Percentiles rank a stretch among this genome's conserved stretches.
These are phyloP conservation scores for Oreochromis aureus DNA, from an alignment of 2,113 vertebrate genomes.

Conservation along the genomic window DNA sequence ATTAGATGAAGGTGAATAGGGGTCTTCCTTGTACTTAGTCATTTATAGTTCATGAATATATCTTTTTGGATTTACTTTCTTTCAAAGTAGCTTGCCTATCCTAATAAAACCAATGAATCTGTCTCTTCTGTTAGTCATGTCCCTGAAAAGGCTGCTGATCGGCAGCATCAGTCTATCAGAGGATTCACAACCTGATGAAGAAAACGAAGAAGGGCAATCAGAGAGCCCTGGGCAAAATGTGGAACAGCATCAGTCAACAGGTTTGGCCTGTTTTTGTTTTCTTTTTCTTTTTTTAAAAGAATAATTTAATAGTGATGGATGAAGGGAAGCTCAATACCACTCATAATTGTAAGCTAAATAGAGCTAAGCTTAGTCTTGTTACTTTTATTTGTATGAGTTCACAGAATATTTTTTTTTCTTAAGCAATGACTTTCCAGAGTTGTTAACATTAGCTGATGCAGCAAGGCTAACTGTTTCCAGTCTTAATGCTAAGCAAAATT, in stretches of 20 bases:
- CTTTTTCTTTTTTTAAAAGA: not conserved
- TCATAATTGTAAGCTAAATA: not conserved
- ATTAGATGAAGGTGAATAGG: constrained; percentile 70
- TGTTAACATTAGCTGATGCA: not conserved
- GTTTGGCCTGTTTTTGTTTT: constrained; percentile 1
- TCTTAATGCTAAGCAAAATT: not conserved
- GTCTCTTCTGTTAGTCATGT: constrained; percentile 63
- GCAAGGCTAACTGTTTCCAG: not conserved
- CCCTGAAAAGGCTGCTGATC: constrained; percentile 76
- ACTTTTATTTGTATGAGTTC: not conserved
- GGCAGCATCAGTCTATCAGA: constrained; percentile 66
- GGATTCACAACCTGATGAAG: constrained; percentile 56
- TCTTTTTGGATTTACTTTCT: not conserved
- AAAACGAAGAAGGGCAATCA: constrained; percentile 49
- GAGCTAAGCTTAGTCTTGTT: not conserved
- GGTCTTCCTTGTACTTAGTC: not conserved
- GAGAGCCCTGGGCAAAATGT: constrained; percentile 15
- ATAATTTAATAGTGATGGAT: not conserved
- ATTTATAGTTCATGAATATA: too few relatives aligned
- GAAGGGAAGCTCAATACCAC: not conserved
- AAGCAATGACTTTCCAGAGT: not conserved
- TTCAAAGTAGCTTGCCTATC: not conserved
- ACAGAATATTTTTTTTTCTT: not conserved
- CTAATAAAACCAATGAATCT: not conserved
- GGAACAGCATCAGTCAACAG: constrained; percentile 44